These are phyloP conservation scores for Itoplectis maculator DNA, from an alignment of 2,888 invertebrate genomes.

Conservation along the genomic window DNA sequence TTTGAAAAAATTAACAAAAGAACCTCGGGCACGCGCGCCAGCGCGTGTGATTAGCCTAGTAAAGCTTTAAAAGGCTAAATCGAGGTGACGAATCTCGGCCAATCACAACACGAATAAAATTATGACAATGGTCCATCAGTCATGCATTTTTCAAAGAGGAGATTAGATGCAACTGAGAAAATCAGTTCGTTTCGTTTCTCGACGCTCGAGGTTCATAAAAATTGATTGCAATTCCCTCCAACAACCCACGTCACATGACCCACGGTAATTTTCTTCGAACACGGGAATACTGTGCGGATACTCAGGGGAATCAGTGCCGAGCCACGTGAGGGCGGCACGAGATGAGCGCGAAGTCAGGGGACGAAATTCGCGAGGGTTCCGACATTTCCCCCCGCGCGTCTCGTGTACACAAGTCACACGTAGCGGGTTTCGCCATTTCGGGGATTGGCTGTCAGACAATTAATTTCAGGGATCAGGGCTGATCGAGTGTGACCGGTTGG, in stretches of 20 bases:
- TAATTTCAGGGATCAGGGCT: constrained; percentile 57
- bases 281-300: neutral
- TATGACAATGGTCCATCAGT: too few relatives aligned
- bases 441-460: constrained; percentile 55
- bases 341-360: constrained; percentile 9
- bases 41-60: too few relatives aligned
- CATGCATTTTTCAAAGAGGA: too few relatives aligned
- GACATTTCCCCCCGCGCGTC: neutral
- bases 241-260: neutral
- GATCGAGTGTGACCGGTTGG: constrained; percentile 57
- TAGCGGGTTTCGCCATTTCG: constrained; percentile 37
- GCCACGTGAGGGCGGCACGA: neutral
- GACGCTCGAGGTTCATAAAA: neutral
- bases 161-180: neutral
- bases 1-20: too few relatives aligned
- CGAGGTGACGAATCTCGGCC: too few relatives aligned
- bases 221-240: neutral
- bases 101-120: too few relatives aligned
- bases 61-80: too few relatives aligned
- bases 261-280: constrained; percentile 26
- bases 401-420: neutral
- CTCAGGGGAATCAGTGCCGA: constrained; percentile 26
- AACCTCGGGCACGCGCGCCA: too few relatives aligned
- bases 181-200: neutral
- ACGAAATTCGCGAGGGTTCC: constrained; percentile 30